Base-by-base conservation (phyloP, 2,797 vertebrate genomes). In the Nasua narica region DNA sequence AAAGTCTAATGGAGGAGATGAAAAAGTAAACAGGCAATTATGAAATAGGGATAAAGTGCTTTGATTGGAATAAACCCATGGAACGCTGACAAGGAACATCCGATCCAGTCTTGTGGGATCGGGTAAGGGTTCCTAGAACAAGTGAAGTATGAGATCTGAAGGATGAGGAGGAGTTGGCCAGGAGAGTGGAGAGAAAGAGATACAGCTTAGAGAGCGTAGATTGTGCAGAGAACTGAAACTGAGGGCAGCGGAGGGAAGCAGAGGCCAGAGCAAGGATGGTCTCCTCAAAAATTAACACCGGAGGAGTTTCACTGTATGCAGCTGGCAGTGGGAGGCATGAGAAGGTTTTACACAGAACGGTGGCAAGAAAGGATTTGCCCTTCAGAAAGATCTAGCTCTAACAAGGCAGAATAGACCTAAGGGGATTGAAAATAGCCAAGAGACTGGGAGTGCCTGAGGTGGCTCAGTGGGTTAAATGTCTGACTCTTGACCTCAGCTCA, bases 311-410 rank as follows among this genome's bases (percentile, higher is more conserved):
- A 16, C n/a, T 10, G 19, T 56, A 11, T 32, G 56, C 72, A 60
- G 43, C 5, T 25, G 46, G 95, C 54, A 52, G 56, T 25, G 46
- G 79, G 15, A 82, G 84, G 35, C 58, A 43, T n/a, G 65, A 77
- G 13, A 37, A 54, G 48, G 48, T 69, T 95, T 92, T 70, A 50
- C 9, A 16, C 18, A 35, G 52, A 87, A 85, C 60, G 79, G 65
- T 54, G 37, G 35, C 21, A 67, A 58, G 46, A 81, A 91, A 67
- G 19, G 15, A 79, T 77, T n/a, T 84, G 54, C 23, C 81, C 58
- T 92, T 94, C 74, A 77, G 86, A 65, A 95, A 96, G 65, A 43
- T 76, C 67, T 37, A 90, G 65, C 52, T 95, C 12, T 37, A 79
- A 35, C 23, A 58, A 87, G 54, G 37, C 50, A 89, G 60, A 86